Percentiles rank a stretch among this genome's conserved stretches.
phyloP scores from a whole-genome alignment of 2,113 vertebrate genomes.

The Pavo muticus region DNA sequence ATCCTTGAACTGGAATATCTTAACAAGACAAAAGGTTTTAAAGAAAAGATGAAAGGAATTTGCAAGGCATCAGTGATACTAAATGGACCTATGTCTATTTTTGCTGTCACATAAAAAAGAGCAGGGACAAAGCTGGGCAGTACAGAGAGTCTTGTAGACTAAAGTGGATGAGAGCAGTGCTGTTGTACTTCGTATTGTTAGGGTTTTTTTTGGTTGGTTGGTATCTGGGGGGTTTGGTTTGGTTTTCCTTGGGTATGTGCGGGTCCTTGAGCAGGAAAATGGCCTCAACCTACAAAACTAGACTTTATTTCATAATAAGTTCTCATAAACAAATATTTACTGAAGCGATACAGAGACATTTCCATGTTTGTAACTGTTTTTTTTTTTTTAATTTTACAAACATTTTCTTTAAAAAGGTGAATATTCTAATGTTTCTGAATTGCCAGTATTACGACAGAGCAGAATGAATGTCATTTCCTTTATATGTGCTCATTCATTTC shows the following conservation, averaged over 20 bases:
- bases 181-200: background rate
- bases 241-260: accelerated
- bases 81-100: background rate
- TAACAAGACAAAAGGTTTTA: slow-evolving; percentile 42
- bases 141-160: background rate
- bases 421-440: background rate
- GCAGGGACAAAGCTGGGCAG: background rate
- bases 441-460: background rate
- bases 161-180: background rate
- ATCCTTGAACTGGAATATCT: slow-evolving; percentile 61
- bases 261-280: background rate
- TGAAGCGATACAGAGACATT: background rate
- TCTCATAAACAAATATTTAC: background rate
- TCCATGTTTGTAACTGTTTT: background rate
- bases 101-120: background rate
- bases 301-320: background rate
- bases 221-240: too few relatives aligned
- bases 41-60: background rate
- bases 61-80: background rate
- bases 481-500: background rate
- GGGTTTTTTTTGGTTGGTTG: background rate
- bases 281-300: background rate
- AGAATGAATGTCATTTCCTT: background rate
- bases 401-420: background rate
- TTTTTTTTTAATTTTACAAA: background rate